Base-by-base conservation (phyloP, 2,888 invertebrate species). In the Chydorus sphaericus region DNA sequence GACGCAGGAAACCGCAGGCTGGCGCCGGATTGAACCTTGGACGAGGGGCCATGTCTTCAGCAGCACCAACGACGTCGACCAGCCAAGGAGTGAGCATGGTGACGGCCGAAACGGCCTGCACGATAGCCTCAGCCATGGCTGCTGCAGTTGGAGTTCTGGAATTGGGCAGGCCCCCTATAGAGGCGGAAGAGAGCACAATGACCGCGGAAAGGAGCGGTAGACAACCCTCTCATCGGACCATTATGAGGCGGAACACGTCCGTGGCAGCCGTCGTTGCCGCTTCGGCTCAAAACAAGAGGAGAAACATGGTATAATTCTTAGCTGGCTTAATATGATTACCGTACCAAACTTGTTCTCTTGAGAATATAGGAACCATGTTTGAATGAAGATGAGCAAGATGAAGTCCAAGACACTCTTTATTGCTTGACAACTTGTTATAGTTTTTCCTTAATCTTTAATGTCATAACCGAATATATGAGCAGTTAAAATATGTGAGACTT, bases 61-160 rank as follows among this genome's bases (percentile, higher is more conserved):
- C 31, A 3, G 36, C 36, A 1, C 26, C 52, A 1, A 52, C 52
- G 3, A 52, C 16, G 3, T 33, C 52, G 20, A 52, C 31, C 79
- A 79, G 75, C 39, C 81, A 81, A 66, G 81, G 81, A 54, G 71
- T 83, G 55, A 81, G 81, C 63, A 72, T 79, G 8, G 66, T 67
- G 59, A 66, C 67, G 18, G 67, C 70, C 33, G 70, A 69, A 62
- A 77, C 48, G 10, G 77, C 44, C 20, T 44, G 44, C 78, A 77
- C 55, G 77, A n/a, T n/a, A n/a, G n/a, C n/a, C n/a, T n/a, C n/a
- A n/a, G 23, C 39, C 50, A 26, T 55, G 37, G 10, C 36, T 10
- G 44, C 39, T 48, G 55, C 48, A 10, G 37, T 48, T 23, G 55
- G 20, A 4, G 33, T 30, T 28, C 48, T 52, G 11, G 38, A 60